Evolutionary conservation across 2,113 vertebrate species (phyloP).

Genomic region (Dendrocopos noguchii): DNA sequence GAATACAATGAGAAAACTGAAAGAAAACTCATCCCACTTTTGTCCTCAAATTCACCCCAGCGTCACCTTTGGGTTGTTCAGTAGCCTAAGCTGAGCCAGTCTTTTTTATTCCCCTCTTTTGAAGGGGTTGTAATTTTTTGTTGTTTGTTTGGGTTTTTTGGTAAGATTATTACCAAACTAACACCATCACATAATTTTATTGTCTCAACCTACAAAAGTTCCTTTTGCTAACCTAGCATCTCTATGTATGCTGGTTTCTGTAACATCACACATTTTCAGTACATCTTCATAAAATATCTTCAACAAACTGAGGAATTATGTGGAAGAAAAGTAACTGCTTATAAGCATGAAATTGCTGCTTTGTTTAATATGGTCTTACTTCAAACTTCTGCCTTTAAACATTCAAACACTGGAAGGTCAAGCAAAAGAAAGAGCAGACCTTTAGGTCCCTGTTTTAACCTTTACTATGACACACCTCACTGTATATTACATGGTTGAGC

Average conservation of each 20-base stretch:
- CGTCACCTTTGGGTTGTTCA: neutral
- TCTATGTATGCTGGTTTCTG: neutral
- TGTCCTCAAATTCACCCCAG: neutral
- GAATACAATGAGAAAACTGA: neutral
- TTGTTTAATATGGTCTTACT: neutral
- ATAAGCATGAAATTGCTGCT: neutral
- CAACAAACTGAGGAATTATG: neutral
- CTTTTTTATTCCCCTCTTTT: neutral
- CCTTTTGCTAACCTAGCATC: neutral
- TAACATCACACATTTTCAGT: neutral
- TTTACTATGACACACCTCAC: neutral
- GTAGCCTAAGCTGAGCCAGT: neutral
- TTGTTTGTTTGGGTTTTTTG: neutral
- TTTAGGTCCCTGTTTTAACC: neutral
- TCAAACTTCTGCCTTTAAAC: neutral
- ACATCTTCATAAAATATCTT: neutral
- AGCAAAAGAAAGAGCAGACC: neutral
- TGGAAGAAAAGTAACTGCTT: neutral
- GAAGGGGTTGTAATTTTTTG: neutral
- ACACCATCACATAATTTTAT: neutral
- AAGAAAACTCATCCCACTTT: neutral
- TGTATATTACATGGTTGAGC: conserved; percentile 11
- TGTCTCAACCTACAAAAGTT: neutral
- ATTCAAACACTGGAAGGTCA: neutral
- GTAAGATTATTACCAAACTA: neutral